phyloP scores from a whole-genome alignment of 2,888 invertebrate genomes.

The Ligdia adustata region DNA sequence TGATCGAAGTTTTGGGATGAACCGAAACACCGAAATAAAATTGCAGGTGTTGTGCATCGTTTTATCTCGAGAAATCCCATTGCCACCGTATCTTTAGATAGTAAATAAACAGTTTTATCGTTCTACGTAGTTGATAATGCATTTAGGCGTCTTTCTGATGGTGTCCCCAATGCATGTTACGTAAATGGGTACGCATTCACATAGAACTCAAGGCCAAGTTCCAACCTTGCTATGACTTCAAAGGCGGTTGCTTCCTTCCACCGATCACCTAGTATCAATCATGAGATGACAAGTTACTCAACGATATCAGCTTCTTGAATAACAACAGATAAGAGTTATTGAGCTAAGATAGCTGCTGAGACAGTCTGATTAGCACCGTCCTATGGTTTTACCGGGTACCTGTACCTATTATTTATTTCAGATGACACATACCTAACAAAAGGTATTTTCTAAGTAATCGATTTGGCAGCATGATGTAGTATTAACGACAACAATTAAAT shows the following conservation, averaged over 20 bases:
- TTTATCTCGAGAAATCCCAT: constrained; percentile 1
- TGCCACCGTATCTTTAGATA: neutral
- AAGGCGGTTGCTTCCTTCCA: constrained; percentile 69
- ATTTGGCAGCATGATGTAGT: no score
- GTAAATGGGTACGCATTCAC: constrained; percentile 34
- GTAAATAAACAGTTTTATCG: neutral
- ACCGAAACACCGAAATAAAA: neutral
- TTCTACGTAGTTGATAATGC: neutral
- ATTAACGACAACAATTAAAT: no score
- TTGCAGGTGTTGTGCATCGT: constrained; percentile 11
- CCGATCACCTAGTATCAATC: constrained; percentile 71
- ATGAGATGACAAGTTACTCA: constrained; percentile 57
- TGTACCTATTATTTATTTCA: no score
- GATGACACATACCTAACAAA: no score
- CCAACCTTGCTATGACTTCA: constrained; percentile 50
- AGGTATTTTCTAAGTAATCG: no score
- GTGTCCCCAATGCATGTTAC: constrained; percentile 13
- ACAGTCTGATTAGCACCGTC: no score
- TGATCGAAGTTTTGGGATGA: constrained; percentile 3
- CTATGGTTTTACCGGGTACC: no score
- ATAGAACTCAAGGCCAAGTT: constrained; percentile 47
- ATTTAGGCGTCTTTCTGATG: constrained; percentile 1
- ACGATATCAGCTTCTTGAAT: constrained; percentile 43
- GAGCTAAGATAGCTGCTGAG: constrained; percentile 11
- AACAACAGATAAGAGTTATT: constrained; percentile 59